Conservation (phyloP, 2,797 vertebrate species). For the Pangasius djambal region DNA sequence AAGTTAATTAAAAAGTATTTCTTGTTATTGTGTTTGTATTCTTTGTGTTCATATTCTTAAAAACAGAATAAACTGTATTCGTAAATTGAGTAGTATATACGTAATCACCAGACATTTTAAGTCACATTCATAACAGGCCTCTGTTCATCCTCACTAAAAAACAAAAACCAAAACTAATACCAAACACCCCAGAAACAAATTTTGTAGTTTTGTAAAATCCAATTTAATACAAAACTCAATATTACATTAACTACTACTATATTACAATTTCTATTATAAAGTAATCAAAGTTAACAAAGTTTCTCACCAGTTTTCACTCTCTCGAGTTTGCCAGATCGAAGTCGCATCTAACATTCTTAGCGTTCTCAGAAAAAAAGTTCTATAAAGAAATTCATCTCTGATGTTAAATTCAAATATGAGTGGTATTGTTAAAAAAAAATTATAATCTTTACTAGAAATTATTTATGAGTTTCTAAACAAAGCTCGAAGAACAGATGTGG, state of each 20-base stretch:
- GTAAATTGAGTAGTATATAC: background rate
- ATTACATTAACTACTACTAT: background rate
- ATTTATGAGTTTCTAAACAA: constrained; percentile 9
- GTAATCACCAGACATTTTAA: constrained; percentile 14
- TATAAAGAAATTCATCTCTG: background rate
- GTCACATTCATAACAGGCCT: constrained; percentile 20
- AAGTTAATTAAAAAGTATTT: background rate
- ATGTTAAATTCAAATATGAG: constrained; percentile 16
- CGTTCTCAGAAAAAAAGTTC: background rate
- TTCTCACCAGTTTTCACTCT: constrained; percentile 41
- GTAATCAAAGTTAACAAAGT: background rate
- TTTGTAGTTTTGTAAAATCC: no score
- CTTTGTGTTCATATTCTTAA: background rate
- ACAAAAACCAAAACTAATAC: background rate
- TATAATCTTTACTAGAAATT: background rate
- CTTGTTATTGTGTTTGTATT: background rate
- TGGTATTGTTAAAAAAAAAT: background rate
- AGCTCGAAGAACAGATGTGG: constrained; percentile 40
- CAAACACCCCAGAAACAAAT: no score
- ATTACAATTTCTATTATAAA: background rate
- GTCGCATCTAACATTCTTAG: background rate
- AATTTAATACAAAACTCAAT: background rate
- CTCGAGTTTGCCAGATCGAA: background rate
- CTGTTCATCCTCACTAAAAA: constrained; percentile 1
- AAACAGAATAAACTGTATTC: background rate